A percentile compares a stretch with the other conserved stretches of the same genome.
Conservation (phyloP, 2,113 vertebrate genomes). For the Talpa occidentalis region DNA sequence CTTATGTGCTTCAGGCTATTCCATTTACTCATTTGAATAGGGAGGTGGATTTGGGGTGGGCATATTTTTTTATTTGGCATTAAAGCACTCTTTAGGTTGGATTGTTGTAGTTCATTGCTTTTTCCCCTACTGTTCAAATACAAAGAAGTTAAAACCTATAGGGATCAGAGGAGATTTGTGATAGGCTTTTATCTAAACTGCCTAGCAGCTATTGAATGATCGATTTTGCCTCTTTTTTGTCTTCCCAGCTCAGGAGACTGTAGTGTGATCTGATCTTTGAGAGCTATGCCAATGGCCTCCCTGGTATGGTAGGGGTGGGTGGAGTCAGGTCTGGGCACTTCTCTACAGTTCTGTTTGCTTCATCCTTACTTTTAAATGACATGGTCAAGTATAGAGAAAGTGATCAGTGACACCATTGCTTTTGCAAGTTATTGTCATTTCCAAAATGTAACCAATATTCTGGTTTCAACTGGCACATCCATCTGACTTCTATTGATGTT, state of each 20-base stretch:
- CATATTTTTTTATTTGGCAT: slow-evolving; percentile 45
- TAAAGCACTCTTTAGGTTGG: slow-evolving; percentile 33
- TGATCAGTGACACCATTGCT: neutral
- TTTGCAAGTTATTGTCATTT: neutral
- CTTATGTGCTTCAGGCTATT: slow-evolving; percentile 15
- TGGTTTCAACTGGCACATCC: neutral
- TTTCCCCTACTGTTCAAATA: slow-evolving; percentile 9
- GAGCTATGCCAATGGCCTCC: neutral
- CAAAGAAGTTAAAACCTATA: neutral
- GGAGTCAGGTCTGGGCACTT: neutral
- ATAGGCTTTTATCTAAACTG: neutral
- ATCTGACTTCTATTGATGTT: neutral
- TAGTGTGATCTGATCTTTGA: neutral
- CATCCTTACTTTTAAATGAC: neutral
- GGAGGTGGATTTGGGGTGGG: slow-evolving; percentile 21
- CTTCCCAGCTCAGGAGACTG: neutral
- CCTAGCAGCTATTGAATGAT: neutral
- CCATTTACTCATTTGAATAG: slow-evolving; percentile 53
- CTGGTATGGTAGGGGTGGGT: neutral
- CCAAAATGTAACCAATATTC: neutral
- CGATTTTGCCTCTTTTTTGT: slow-evolving; percentile 12
- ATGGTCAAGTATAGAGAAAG: neutral
- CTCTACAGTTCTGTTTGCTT: neutral
- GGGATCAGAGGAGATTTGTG: neutral
- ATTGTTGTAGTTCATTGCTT: neutral